Conservation (phyloP, 2,888 invertebrate species). For the Calameuta pallipes region DNA sequence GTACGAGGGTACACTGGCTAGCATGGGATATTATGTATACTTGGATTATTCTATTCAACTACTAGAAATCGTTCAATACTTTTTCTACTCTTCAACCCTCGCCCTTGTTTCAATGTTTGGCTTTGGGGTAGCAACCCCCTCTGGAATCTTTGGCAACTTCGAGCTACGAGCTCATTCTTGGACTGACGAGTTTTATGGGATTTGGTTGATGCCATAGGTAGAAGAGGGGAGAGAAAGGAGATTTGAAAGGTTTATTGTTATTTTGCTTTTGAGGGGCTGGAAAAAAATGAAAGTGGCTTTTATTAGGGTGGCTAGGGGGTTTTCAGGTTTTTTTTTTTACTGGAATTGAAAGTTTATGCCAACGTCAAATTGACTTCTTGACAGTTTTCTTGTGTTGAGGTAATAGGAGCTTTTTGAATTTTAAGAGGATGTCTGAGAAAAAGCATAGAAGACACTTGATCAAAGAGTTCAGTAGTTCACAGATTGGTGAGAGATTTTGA, state of each 20-base stretch:
- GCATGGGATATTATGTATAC: neutral
- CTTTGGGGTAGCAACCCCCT: neutral
- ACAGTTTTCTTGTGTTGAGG: neutral
- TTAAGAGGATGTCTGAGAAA: neutral
- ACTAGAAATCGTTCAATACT: constrained; percentile 2
- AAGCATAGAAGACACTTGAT: neutral
- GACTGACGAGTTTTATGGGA: constrained; percentile 1
- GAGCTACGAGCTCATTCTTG: neutral
- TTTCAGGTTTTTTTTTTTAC: neutral
- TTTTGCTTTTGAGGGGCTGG: neutral
- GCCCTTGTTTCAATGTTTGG: constrained; percentile 1
- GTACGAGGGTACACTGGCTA: neutral
- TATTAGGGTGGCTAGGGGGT: too few species aligned
- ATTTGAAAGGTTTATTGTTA: neutral
- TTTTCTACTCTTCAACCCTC: neutral
- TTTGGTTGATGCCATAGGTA: neutral
- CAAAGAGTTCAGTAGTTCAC: neutral
- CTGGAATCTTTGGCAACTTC: neutral
- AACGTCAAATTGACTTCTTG: neutral
- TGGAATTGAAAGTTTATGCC: neutral
- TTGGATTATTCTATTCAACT: neutral
- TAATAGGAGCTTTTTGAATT: neutral
- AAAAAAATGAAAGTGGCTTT: neutral
- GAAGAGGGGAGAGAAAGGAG: neutral
- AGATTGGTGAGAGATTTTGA: neutral